Base-by-base conservation (phyloP, 2,797 vertebrate genomes). In the Sebastiscus tertius region DNA sequence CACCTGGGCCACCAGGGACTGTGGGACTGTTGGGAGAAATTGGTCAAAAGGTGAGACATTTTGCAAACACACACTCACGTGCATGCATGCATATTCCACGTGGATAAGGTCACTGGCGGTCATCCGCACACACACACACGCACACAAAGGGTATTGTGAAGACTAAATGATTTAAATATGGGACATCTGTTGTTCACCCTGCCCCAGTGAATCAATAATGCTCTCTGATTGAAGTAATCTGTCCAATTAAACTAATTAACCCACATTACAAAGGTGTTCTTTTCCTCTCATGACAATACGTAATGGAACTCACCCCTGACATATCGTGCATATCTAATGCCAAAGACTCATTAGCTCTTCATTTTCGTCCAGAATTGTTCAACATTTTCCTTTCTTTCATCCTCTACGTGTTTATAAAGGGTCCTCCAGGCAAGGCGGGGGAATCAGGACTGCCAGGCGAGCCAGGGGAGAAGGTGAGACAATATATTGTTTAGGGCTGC, bases 1-100 rank as follows among this genome's bases (percentile, higher is more conserved):
- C 96, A 60, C 75, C 96, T 80, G 98, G 99, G 93, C 95, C 96
- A 54, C 95, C 95, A 85, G 99, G 99, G 20, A 95, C 95, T 79
- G 55, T 96, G 0, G 99, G 98, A 36, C 92, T 97, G 69, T 95
- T 97, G 52, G 99, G 99, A 93, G 97, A 98, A 89, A 97, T 97
- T 1, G 99, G 99, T 56, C 96, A 94, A 77, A 97, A 97, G 97
- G 99, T 99, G 87, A 87, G 90, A 76, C 29, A 70, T 36, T 62
- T 46, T 56, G 71, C 59, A 83, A 18, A 68, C 31, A 63, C 31
- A 33, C 31, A 20, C 46, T 22, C 55, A 55, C 7, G 16, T 16
- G 59, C 2, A 22, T 52, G 42, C 34, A 66, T 39, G 8, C 5
- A 58, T 62, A 46, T 36, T 68, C 16, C 62, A 52, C 22, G 16